Evolutionary conservation across 2,113 vertebrate species (phyloP).

Genomic region (Rhabdomys dilectus): DNA sequence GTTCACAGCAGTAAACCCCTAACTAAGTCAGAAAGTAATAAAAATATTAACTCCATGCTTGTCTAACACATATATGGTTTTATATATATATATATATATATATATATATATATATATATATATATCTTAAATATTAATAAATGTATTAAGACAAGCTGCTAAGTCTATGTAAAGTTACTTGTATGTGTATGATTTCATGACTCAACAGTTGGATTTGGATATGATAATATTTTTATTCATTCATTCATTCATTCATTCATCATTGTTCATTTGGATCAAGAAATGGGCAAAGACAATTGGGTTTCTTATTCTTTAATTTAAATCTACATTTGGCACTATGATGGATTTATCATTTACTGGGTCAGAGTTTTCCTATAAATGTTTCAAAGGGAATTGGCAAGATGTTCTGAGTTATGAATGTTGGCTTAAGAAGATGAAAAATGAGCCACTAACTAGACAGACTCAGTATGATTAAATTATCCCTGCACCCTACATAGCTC

Average conservation of each 20-base stretch:
- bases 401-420: slow-evolving; percentile 3
- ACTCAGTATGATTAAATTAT: not conserved
- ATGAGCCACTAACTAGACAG: not conserved
- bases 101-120: not conserved
- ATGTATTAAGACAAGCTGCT: not conserved
- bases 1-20: no score
- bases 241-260: not conserved
- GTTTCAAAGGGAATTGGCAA: not conserved
- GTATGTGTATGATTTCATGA: no score
- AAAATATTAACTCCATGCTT: not conserved
- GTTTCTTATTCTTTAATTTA: not conserved
- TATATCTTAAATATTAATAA: not conserved
- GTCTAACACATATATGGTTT: not conserved
- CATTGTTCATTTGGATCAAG: slow-evolving; percentile 26
- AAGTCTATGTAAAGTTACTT: not conserved
- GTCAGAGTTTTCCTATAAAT: slow-evolving; percentile 32
- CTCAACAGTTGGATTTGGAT: not conserved
- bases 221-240: not conserved
- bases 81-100: not conserved
- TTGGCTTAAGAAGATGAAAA: not conserved
- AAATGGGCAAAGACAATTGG: not conserved
- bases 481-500: not conserved
- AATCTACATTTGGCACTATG: slow-evolving; percentile 26
- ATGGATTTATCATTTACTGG: slow-evolving; percentile 46
- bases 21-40: not conserved